A percentile compares a stretch with the other conserved stretches of the same genome.
phyloP scores from a whole-genome alignment of 64 coral and sea anemone genomes.

The Actinia equina region DNA sequence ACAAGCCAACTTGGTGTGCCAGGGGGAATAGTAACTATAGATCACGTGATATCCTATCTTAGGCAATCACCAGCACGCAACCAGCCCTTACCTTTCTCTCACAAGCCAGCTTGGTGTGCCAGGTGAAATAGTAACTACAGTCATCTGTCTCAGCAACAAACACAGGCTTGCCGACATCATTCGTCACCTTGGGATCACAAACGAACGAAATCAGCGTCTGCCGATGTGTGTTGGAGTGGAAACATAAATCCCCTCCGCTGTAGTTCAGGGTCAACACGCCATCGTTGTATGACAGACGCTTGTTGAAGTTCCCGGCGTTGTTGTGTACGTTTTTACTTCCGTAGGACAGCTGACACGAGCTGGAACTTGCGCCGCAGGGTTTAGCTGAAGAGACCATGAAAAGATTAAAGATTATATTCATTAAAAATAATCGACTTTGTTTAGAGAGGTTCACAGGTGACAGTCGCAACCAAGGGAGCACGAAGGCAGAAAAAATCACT shows the following conservation, averaged over 20 bases:
- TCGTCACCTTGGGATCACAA: not conserved
- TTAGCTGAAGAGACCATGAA: not conserved
- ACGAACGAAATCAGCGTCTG: conserved; percentile 74
- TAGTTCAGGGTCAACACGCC: conserved; percentile 58
- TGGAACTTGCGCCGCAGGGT: conserved; percentile 20
- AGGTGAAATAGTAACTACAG: conserved; percentile 62
- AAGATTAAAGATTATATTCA: not conserved
- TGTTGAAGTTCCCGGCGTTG: conserved; percentile 79
- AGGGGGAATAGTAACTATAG: too few relatives aligned
- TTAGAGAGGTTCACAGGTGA: conserved; percentile 45
- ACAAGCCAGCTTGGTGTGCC: conserved; percentile 73
- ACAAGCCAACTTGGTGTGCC: too few relatives aligned
- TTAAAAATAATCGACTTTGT: not conserved
- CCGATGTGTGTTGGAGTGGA: conserved; percentile 54
- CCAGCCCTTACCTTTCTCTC: conserved; percentile 48
- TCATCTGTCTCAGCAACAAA: conserved; percentile 70
- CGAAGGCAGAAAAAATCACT: not conserved
- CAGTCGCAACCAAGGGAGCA: not conserved
- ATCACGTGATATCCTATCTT: not conserved
- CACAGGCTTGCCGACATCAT: conserved; percentile 40
- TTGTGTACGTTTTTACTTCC: conserved; percentile 16
- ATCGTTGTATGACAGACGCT: conserved; percentile 48
- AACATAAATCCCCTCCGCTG: conserved; percentile 49
- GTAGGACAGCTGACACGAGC: conserved; percentile 44
- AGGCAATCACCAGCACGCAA: not conserved